Conservation (phyloP, 2,888 invertebrate species). For the Bruchidius siliquastri region DNA sequence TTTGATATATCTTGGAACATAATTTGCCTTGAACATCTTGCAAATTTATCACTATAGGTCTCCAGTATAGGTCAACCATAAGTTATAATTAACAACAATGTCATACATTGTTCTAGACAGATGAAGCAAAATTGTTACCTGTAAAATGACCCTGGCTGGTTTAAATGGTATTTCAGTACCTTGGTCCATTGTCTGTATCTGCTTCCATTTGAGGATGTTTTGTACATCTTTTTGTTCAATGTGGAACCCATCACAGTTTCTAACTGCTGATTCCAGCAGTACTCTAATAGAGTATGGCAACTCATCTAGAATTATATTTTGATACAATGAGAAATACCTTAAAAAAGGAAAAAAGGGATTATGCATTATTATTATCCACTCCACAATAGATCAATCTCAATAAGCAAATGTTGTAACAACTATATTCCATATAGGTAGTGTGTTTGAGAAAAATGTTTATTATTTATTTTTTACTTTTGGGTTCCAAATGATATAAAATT, state of each 20-base stretch:
- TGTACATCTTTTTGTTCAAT: slow-evolving; percentile 80
- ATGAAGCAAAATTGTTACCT: slow-evolving; percentile 53
- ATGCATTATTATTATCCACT: no score
- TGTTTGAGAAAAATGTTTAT: no score
- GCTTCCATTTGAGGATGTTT: slow-evolving; percentile 85
- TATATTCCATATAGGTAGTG: no score
- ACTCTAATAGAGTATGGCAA: slow-evolving; percentile 91
- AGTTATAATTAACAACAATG: neutral
- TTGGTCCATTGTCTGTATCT: slow-evolving; percentile 60
- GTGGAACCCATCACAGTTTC: slow-evolving; percentile 96
- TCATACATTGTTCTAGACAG: neutral
- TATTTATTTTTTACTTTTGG: no score
- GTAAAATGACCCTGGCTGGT: slow-evolving; percentile 91
- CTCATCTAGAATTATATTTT: slow-evolving; percentile 53
- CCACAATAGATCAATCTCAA: no score
- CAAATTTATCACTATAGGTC: no score
- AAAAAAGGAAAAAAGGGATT: no score
- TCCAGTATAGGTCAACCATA: neutral
- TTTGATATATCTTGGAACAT: no score
- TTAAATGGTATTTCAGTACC: slow-evolving; percentile 93
- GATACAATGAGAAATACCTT: no score
- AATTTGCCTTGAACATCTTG: no score
- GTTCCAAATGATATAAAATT: no score
- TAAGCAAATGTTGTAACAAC: no score
- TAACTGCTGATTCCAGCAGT: slow-evolving; percentile 88